phyloP scores from a whole-genome alignment of 2,797 vertebrate species.

The Strix occidentalis region DNA sequence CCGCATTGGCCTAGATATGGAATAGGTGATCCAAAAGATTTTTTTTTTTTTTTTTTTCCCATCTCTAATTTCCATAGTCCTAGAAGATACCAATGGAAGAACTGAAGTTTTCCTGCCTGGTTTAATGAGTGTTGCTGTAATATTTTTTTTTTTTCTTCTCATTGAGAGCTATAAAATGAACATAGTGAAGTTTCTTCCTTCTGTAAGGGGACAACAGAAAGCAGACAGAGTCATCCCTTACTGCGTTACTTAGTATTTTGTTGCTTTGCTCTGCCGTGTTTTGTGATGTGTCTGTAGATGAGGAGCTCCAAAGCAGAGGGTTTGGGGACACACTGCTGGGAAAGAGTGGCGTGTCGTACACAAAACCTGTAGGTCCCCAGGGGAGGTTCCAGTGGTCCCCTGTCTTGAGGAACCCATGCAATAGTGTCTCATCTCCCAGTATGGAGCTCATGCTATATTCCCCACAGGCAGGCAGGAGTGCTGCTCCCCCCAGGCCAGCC shows the following conservation, averaged over 20 bases:
- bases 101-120: background rate
- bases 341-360: background rate
- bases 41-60: too few relatives aligned
- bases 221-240: background rate
- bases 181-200: rapidly evolving
- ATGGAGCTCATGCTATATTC: rapidly evolving
- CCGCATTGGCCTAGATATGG: background rate
- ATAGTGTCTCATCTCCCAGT: background rate
- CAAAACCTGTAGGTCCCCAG: rapidly evolving
- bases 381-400: rapidly evolving
- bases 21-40: background rate
- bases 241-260: rapidly evolving
- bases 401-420: rapidly evolving
- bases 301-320: background rate
- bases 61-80: background rate
- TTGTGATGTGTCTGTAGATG: rapidly evolving
- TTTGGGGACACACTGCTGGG: rapidly evolving
- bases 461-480: background rate
- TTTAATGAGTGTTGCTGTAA: background rate
- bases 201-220: background rate
- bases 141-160: background rate
- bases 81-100: background rate
- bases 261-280: background rate
- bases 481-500: rapidly evolving
- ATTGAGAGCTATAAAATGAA: background rate